Conservation (phyloP, 2,797 vertebrate genomes). For the Lateolabrax maculatus region DNA sequence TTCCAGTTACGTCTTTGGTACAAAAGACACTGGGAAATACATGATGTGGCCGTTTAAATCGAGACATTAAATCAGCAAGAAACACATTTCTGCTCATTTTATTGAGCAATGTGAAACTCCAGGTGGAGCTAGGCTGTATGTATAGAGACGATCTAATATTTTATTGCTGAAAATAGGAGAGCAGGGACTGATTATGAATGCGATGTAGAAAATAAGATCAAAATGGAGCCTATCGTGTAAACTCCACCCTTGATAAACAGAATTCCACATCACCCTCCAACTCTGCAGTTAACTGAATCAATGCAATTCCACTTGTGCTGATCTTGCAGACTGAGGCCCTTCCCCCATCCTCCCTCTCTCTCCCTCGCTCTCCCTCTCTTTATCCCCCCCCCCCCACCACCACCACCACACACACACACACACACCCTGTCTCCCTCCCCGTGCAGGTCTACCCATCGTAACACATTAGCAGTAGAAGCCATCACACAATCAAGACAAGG, state of each 20-base stretch:
- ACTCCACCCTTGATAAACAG: slow-evolving; percentile 85
- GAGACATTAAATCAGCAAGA: slow-evolving; percentile 25
- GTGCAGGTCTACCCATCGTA: slow-evolving; percentile 83
- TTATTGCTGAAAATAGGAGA: slow-evolving; percentile 48
- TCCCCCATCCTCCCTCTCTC: slow-evolving; percentile 75
- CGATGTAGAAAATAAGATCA: slow-evolving; percentile 72
- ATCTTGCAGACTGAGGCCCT: slow-evolving; percentile 86
- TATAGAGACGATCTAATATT: slow-evolving; percentile 34
- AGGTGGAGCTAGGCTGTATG: slow-evolving; percentile 28
- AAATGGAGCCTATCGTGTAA: slow-evolving; percentile 79
- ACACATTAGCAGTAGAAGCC: slow-evolving; percentile 85
- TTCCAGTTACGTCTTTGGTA: neutral
- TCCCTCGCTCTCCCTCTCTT: slow-evolving; percentile 35
- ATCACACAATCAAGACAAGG: slow-evolving; percentile 86
- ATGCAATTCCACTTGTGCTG: slow-evolving; percentile 89
- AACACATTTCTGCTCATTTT: slow-evolving; percentile 17
- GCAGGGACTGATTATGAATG: slow-evolving; percentile 70
- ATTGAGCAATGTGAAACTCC: slow-evolving; percentile 28
- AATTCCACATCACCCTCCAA: slow-evolving; percentile 86
- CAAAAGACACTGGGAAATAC: slow-evolving; percentile 14
- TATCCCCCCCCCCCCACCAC: slow-evolving; percentile 29
- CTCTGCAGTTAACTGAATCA: slow-evolving; percentile 88
- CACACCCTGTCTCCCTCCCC: slow-evolving; percentile 67
- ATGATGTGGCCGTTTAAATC: slow-evolving; percentile 30
- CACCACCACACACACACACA: slow-evolving; percentile 45